Evolutionary conservation across 2,113 vertebrate species (phyloP).

Genomic region (Seriola rivoliana): DNA sequence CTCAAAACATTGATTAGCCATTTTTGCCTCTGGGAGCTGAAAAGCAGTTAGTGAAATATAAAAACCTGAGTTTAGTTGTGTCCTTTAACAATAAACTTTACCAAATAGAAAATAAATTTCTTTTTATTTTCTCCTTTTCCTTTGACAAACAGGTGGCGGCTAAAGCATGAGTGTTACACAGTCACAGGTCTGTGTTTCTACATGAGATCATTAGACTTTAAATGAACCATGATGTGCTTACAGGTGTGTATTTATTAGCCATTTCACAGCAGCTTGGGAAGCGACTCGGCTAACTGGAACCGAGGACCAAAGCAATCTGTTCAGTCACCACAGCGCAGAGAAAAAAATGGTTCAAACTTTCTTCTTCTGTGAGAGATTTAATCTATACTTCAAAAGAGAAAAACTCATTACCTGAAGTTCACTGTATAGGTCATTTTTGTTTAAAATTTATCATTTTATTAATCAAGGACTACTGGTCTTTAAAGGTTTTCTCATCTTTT

Average conservation of each 20-base stretch:
- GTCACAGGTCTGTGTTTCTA: slow-evolving; percentile 39
- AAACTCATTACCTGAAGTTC: slow-evolving; percentile 46
- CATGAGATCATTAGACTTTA: slow-evolving; percentile 41
- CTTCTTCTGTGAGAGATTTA: slow-evolving; percentile 2
- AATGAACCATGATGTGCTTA: slow-evolving; percentile 58
- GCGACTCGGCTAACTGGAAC: slow-evolving; percentile 27
- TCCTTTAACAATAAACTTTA: background rate
- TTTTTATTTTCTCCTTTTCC: background rate
- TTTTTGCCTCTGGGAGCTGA: background rate
- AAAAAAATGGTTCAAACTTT: background rate
- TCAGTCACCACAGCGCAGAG: background rate
- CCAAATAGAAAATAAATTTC: background rate
- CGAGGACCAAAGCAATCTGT: slow-evolving; percentile 24
- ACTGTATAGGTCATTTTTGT: background rate
- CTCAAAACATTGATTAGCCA: background rate
- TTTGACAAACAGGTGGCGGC: slow-evolving; percentile 16
- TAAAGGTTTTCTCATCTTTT: slow-evolving; percentile 32
- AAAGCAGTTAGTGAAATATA: too few species aligned
- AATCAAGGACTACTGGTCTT: slow-evolving; percentile 35
- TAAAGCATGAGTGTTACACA: background rate
- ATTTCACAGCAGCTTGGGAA: slow-evolving; percentile 22
- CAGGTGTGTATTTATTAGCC: slow-evolving; percentile 60
- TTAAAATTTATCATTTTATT: slow-evolving; percentile 5
- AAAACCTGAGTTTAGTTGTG: background rate
- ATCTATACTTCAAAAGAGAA: slow-evolving; percentile 7